Base-by-base conservation (phyloP, 2,888 invertebrate species). In the Ramazzottius varieornatus region DNA sequence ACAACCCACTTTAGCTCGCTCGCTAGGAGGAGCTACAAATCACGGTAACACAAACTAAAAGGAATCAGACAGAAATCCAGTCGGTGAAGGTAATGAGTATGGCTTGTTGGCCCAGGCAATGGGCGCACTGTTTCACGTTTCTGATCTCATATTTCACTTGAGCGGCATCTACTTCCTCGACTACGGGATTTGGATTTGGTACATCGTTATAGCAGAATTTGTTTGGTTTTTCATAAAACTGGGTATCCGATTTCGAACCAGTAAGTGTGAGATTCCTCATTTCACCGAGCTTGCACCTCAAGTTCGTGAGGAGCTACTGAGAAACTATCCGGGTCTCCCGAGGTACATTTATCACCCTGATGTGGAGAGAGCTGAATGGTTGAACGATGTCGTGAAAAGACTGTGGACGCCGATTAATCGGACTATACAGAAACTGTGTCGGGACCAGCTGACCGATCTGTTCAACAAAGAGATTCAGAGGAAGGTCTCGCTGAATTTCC, bases 351-450 rank as follows among this genome's bases (percentile, higher is more conserved):
- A 40, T 20, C 40, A 40, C 20, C 40, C 40, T 8, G 54, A 54
- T 29, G 29, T 54, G 54, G 54, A 54, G 29, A 24, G 4, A 24
- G 54, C 29, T 24, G 29, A 54, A 29, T 54, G 54, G 54, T 24
- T 54, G 54, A 54, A 54, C 29, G 54, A 54, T 4, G 13, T 13
- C 54, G 24, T 54, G 4, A 16, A 29, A 4, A 8, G 54, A 8
- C 29, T 54, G 29, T 54, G 54, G 54, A 54, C 54, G 29, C 54
- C 54, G 16, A 54, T 54, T 24, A 54, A 54, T 54, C 54, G 54
- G 16, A 8, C 20, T 29, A 8, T 54, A 4, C 54, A 54, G 54
- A 16, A 54, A 8, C 20, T n/a, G 8, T n/a, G 8, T 54, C 13
- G 29, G n/a, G 54, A 24, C 8, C n/a, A 54, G 4, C 20, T 54